Percentiles rank a stretch among this genome's conserved stretches.
phyloP scores from a whole-genome alignment of 1,140 invertebrate genomes.

The Druon quercuslanigerum region DNA sequence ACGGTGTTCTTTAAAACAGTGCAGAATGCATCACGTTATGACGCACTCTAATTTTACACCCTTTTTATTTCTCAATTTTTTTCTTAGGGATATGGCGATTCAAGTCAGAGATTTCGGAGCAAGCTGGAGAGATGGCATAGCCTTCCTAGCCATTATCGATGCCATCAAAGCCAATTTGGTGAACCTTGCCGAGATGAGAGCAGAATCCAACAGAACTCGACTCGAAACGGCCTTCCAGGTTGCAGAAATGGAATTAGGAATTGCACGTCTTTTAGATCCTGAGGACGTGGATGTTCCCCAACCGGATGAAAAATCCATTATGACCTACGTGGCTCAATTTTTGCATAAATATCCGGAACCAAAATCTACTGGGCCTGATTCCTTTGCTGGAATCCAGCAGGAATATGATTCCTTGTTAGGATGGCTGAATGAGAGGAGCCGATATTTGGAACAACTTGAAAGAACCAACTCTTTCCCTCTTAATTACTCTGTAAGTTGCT shows the following conservation, averaged over 20 bases:
- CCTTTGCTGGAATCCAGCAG: slow-evolving; percentile 84
- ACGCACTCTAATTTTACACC: no score
- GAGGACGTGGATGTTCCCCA: slow-evolving; percentile 98
- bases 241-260: slow-evolving; percentile 94
- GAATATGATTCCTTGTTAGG: slow-evolving; percentile 87
- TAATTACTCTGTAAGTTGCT: slow-evolving; percentile 71
- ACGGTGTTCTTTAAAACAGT: no score
- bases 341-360: slow-evolving; percentile 95
- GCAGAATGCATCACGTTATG: no score
- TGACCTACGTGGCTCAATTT: slow-evolving; percentile 99
- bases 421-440: slow-evolving; percentile 88
- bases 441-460: slow-evolving; percentile 80
- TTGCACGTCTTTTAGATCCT: slow-evolving; percentile 93
- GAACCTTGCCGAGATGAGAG: slow-evolving; percentile 87
- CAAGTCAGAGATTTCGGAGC: slow-evolving; percentile 95
- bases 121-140: slow-evolving; percentile 97
- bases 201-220: slow-evolving; percentile 86
- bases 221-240: slow-evolving; percentile 95
- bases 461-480: slow-evolving; percentile 73
- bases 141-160: slow-evolving; percentile 97
- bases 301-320: slow-evolving; percentile 98
- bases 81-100: slow-evolving; percentile 87
- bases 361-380: slow-evolving; percentile 80
- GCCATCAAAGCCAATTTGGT: slow-evolving; percentile 95
- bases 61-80: background rate